These are phyloP conservation scores for Coelopa pilipes DNA, from an alignment of 2,888 invertebrate species.

Conservation along the genomic window DNA sequence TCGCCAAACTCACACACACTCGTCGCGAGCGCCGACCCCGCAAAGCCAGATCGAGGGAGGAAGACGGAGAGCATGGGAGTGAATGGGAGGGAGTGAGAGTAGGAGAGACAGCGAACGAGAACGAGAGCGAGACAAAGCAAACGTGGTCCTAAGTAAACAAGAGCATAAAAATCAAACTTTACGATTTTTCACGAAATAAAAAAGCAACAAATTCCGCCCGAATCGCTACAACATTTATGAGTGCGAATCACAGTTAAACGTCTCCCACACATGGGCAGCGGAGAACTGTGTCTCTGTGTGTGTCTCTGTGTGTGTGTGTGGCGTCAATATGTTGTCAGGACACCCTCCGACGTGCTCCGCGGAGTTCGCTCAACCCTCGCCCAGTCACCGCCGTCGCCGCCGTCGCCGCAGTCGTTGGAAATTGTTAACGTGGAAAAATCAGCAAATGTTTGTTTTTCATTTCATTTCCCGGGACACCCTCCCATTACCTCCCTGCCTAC, in stretches of 20 bases:
- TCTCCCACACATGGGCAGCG: background rate
- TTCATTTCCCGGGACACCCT: background rate
- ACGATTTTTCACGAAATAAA: background rate
- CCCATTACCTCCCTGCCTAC: background rate
- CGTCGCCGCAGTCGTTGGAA: background rate
- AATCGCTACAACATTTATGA: constrained; percentile 8
- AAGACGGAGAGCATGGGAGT: too few relatives aligned
- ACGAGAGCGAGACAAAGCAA: too few relatives aligned
- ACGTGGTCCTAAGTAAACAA: constrained; percentile 1
- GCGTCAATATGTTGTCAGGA: constrained; percentile 2
- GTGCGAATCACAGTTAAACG: background rate
- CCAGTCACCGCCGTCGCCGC: too few relatives aligned
- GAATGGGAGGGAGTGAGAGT: too few relatives aligned
- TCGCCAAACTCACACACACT: too few relatives aligned
- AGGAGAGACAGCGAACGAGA: too few relatives aligned
- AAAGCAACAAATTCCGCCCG: background rate
- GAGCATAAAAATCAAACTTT: constrained; percentile 16
- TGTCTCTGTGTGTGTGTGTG: background rate
- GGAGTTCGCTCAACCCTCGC: too few relatives aligned
- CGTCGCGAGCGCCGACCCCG: too few relatives aligned
- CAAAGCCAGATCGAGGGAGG: too few relatives aligned
- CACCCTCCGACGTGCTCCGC: background rate
- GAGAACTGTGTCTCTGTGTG: background rate
- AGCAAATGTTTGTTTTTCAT: constrained; percentile 14
- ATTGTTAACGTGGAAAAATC: constrained; percentile 16